A percentile compares a stretch with the other conserved stretches of the same genome.
These are phyloP conservation scores for Gambusia yucatana DNA, from an alignment of 2,797 vertebrate genomes.

Conservation along the genomic window DNA sequence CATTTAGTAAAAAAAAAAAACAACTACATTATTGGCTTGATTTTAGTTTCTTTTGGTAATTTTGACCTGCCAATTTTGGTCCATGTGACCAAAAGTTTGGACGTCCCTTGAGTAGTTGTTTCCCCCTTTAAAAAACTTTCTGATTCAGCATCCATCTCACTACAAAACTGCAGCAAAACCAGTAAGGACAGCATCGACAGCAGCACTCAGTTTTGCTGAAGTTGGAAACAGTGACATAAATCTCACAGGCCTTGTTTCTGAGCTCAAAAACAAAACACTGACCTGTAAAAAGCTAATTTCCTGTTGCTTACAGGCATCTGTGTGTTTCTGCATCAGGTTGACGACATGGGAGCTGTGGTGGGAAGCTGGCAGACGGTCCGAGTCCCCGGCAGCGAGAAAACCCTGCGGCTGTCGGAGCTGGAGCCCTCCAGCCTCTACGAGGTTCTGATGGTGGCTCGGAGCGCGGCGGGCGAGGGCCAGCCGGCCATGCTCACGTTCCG, in stretches of 20 bases:
- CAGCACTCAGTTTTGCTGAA: constrained; percentile 15
- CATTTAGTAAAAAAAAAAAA: too few relatives aligned
- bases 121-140: constrained; percentile 59
- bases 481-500: constrained; percentile 98
- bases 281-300: constrained; percentile 35
- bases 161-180: constrained; percentile 52
- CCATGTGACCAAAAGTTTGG: too few relatives aligned
- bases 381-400: constrained; percentile 94
- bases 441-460: constrained; percentile 96
- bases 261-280: constrained; percentile 18
- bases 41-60: too few relatives aligned
- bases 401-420: constrained; percentile 89
- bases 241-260: constrained; percentile 47
- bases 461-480: constrained; percentile 89
- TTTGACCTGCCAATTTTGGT: too few relatives aligned
- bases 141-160: constrained; percentile 59
- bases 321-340: constrained; percentile 80
- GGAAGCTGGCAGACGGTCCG: constrained; percentile 93
- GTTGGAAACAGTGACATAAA: constrained; percentile 69
- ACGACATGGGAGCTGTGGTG: constrained; percentile 80
- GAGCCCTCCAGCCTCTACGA: constrained; percentile 96
- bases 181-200: constrained; percentile 59
- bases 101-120: constrained; percentile 26
- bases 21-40: too few relatives aligned
- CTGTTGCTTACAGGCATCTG: constrained; percentile 35